A percentile compares a stretch with the other conserved stretches of the same genome.
Evolutionary conservation across 2,888 invertebrate genomes (phyloP).

Genomic region (Lymantria dispar): DNA sequence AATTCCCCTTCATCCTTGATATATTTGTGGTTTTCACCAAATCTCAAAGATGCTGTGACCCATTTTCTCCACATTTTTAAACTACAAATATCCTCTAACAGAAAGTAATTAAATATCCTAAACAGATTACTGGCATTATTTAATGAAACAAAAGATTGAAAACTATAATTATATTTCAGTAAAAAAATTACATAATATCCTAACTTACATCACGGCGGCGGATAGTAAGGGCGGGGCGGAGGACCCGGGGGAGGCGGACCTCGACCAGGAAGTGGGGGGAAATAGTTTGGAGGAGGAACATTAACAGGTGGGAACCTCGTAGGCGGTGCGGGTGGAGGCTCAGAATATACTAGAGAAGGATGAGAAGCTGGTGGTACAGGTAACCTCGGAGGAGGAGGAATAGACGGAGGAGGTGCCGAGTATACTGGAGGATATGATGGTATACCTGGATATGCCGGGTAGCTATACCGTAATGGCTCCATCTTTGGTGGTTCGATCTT

Average conservation of each 20-base stretch:
- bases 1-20: too few species aligned
- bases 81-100: too few species aligned
- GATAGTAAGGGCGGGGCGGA: conserved; percentile 67
- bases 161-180: conserved; percentile 66
- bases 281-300: conserved; percentile 70
- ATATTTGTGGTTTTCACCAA: too few species aligned
- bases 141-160: conserved; percentile 34
- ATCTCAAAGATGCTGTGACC: too few species aligned
- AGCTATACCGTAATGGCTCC: conserved; percentile 58
- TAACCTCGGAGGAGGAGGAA: conserved; percentile 59
- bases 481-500: conserved; percentile 60
- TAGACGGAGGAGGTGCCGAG: conserved; percentile 58
- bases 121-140: too few species aligned
- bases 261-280: conserved; percentile 50
- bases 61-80: too few species aligned
- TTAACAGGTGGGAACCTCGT: conserved; percentile 57
- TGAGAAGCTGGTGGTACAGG: conserved; percentile 30
- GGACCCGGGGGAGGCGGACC: conserved; percentile 54
- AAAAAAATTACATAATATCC: conserved; percentile 60
- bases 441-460: conserved; percentile 58
- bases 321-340: conserved; percentile 63
- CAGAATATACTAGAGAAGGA: conserved; percentile 61
- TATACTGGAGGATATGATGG: conserved; percentile 63
- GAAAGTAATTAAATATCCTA: too few species aligned
- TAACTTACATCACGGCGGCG: conserved; percentile 63